Evolutionary conservation across 2,797 vertebrate species (phyloP).

Genomic region (Myotis myotis): DNA sequence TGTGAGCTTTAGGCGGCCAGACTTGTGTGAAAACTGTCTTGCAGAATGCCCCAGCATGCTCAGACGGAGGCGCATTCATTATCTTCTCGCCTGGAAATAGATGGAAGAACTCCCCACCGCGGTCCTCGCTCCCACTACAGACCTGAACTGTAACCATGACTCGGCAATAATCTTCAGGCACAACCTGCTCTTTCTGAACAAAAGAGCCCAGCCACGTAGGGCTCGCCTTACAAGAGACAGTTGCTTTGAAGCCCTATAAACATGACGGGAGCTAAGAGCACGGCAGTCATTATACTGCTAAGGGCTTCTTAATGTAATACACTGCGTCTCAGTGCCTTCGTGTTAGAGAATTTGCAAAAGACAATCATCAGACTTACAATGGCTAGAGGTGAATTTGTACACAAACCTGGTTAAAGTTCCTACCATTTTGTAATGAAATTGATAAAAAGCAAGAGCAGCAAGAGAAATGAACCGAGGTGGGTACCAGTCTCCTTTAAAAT

Average conservation of each 20-base stretch:
- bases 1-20: not conserved
- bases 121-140: not conserved
- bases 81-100: not conserved
- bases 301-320: not conserved
- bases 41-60: not conserved
- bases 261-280: not conserved
- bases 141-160: constrained; percentile 43
- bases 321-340: not conserved
- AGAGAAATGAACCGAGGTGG: not conserved
- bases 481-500: not conserved
- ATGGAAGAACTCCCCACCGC: not conserved
- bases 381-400: not conserved
- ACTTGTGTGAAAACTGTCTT: not conserved
- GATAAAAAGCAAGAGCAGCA: not conserved
- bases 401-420: not conserved
- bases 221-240: not conserved
- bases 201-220: not conserved
- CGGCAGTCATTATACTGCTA: not conserved
- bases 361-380: not conserved
- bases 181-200: not conserved
- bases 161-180: constrained; percentile 41
- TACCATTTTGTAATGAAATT: not conserved
- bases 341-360: not conserved
- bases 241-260: not conserved
- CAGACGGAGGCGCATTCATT: not conserved